Evolutionary conservation across 2,113 vertebrate species (phyloP).

Genomic region (Serilophus lunatus): DNA sequence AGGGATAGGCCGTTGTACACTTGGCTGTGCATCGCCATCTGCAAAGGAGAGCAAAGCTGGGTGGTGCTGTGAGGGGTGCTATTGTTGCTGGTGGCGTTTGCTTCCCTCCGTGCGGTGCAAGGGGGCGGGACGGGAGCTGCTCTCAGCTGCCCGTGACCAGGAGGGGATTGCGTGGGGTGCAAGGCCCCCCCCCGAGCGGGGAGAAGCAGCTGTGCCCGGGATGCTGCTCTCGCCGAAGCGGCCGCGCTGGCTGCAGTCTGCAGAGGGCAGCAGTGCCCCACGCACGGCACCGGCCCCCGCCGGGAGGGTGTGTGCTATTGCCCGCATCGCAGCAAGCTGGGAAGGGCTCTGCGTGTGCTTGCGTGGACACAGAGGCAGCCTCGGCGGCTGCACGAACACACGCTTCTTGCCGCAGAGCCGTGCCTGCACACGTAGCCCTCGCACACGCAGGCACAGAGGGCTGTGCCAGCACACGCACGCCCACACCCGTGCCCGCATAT

Average conservation of each 20-base stretch:
- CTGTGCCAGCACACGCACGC: not conserved
- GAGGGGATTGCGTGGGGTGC: not conserved
- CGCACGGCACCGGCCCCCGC: not conserved
- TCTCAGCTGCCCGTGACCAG: not conserved
- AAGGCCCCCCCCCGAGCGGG: accelerated
- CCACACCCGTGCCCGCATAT: accelerated
- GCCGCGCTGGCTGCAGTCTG: not conserved
- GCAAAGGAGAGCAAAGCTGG: not conserved
- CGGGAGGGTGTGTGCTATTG: not conserved
- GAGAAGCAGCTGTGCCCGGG: not conserved
- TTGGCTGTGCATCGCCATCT: not conserved
- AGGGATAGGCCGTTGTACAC: not conserved
- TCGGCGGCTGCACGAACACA: not conserved
- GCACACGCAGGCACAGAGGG: not conserved
- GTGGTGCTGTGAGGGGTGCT: not conserved
- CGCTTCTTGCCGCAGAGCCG: not conserved
- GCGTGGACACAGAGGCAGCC: not conserved
- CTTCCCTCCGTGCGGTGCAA: not conserved
- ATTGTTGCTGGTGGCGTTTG: not conserved
- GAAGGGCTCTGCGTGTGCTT: not conserved
- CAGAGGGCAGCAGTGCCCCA: constrained; percentile 48
- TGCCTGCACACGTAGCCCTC: accelerated
- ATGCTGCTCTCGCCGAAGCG: not conserved
- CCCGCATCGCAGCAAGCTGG: not conserved
- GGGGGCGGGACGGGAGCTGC: not conserved